A percentile compares a stretch with the other conserved stretches of the same genome.
Conservation (phyloP, 2,113 vertebrate genomes). For the Apteryx owenii region DNA sequence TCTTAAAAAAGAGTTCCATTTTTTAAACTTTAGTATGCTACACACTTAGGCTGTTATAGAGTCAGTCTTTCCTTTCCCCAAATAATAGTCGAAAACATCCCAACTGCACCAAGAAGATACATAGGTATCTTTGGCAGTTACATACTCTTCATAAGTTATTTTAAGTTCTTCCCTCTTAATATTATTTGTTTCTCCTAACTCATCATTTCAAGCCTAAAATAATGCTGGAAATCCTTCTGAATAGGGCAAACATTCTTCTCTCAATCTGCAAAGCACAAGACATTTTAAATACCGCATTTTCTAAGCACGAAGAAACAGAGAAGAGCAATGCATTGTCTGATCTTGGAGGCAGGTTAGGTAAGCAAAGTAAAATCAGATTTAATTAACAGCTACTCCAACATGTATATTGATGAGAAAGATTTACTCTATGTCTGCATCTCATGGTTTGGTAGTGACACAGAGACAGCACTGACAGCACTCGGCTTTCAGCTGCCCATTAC, state of each 20-base stretch:
- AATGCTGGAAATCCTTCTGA: neutral
- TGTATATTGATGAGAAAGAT: neutral
- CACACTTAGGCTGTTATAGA: neutral
- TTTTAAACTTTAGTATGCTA: neutral
- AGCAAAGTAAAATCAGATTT: conserved; percentile 20
- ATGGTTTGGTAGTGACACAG: neutral
- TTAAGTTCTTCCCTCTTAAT: neutral
- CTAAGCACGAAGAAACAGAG: neutral
- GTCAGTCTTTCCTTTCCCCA: conserved; percentile 29
- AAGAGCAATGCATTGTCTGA: neutral
- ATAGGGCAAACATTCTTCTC: neutral
- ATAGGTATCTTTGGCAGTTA: neutral
- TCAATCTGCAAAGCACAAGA: neutral
- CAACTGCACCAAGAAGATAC: neutral
- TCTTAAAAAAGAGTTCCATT: neutral
- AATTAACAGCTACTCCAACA: conserved; percentile 55
- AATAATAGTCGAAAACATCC: conserved; percentile 3
- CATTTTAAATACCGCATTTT: neutral
- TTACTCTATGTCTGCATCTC: neutral
- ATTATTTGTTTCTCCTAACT: neutral
- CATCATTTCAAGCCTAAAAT: neutral
- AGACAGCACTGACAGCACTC: neutral
- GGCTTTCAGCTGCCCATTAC: conserved; percentile 39
- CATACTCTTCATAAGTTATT: neutral
- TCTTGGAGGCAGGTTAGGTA: conserved; percentile 7